These are phyloP conservation scores for Syngnathus scovelli DNA, from an alignment of 2,113 vertebrate species.

Conservation along the genomic window DNA sequence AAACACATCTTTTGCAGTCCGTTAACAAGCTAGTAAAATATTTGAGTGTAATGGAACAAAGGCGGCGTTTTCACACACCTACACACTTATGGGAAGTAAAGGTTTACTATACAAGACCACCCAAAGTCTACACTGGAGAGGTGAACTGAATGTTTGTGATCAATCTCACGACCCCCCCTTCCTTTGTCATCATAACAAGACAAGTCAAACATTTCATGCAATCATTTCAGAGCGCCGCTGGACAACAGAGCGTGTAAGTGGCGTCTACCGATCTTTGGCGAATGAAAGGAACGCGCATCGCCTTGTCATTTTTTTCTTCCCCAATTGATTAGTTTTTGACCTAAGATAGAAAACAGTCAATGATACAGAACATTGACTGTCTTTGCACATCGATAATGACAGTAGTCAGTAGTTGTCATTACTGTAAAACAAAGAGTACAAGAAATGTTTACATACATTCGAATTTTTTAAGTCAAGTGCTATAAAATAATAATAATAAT, in stretches of 20 bases:
- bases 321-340: background rate
- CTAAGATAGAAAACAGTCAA: background rate
- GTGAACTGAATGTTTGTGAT: background rate
- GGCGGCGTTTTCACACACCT: background rate
- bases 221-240: background rate
- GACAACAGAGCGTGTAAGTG: background rate
- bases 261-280: background rate
- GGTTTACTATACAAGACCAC: background rate
- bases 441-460: background rate
- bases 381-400: background rate
- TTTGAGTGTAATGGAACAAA: background rate
- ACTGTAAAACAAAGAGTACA: background rate
- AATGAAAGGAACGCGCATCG: background rate
- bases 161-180: background rate
- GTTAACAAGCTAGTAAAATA: background rate
- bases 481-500: no score
- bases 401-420: background rate
- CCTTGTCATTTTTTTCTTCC: background rate
- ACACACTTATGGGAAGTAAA: background rate
- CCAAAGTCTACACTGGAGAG: background rate
- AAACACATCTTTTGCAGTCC: background rate
- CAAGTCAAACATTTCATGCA: background rate
- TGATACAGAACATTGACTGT: no score
- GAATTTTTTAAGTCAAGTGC: background rate
- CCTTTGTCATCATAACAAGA: slow-evolving; percentile 3